Conservation (phyloP, 92 coral and sea anemone genomes). For the Pocillopora meandrina region DNA sequence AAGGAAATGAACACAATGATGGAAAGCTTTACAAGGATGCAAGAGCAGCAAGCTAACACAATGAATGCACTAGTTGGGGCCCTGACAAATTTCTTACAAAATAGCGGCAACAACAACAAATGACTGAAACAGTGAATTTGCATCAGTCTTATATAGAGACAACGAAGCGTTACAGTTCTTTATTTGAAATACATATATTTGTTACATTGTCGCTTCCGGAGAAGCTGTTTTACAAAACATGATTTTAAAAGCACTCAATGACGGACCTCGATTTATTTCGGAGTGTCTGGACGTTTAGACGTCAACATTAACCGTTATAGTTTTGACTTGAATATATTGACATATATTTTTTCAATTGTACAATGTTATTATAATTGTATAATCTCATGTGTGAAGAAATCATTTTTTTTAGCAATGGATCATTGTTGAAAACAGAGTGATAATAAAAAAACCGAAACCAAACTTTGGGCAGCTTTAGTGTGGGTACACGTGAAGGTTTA, state of each 20-base stretch:
- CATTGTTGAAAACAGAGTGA: no score
- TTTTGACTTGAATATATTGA: background rate
- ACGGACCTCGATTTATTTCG: slow-evolving; percentile 18
- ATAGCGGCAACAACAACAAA: slow-evolving; percentile 7
- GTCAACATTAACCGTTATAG: background rate
- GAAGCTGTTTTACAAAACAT: background rate
- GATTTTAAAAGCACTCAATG: background rate
- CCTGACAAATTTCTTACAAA: slow-evolving; percentile 1
- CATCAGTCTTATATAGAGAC: background rate
- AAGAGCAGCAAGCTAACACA: slow-evolving; percentile 49
- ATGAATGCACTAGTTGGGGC: slow-evolving; percentile 55
- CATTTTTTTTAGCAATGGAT: no score
- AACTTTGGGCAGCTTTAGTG: background rate
- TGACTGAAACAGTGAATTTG: slow-evolving; percentile 6
- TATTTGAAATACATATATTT: slow-evolving; percentile 10
- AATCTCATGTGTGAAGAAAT: no score
- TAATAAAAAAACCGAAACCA: no score
- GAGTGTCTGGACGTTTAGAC: slow-evolving; percentile 15
- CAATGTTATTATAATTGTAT: no score
- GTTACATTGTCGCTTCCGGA: slow-evolving; percentile 1
- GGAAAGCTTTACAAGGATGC: slow-evolving; percentile 33
- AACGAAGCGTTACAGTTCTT: slow-evolving; percentile 8
- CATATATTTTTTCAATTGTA: background rate
- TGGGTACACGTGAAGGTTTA: slow-evolving; percentile 1
- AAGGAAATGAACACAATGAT: slow-evolving; percentile 48